phyloP scores from a whole-genome alignment of 2,888 invertebrate species.

The Gymnosoma rotundatum region DNA sequence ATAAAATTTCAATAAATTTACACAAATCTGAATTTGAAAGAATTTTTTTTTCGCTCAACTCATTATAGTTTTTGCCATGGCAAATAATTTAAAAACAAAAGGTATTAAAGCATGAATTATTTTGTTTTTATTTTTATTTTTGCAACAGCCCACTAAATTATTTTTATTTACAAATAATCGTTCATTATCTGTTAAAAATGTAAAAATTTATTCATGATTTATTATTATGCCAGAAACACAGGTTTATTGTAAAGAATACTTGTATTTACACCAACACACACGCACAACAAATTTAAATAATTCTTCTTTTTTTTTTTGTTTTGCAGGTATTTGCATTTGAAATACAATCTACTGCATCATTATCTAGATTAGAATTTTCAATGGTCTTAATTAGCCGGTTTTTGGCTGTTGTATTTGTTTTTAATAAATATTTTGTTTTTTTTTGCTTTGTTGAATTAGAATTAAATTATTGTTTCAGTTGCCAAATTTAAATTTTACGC shows the following conservation, averaged over 20 bases:
- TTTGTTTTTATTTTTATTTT: background rate
- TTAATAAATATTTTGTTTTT: conserved; percentile 38
- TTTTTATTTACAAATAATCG: conserved; percentile 40
- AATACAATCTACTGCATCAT: conserved; percentile 21
- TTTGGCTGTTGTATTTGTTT: background rate
- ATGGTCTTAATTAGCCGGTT: conserved; percentile 43
- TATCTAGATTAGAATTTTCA: conserved; percentile 19
- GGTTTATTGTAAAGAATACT: conserved; percentile 21
- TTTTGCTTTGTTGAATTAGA: conserved; percentile 2
- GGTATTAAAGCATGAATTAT: background rate
- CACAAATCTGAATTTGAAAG: background rate
- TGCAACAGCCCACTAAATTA: conserved; percentile 16
- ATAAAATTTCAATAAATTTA: background rate
- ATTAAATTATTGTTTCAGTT: background rate
- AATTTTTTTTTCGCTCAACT: background rate
- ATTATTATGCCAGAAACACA: conserved; percentile 16
- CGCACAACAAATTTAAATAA: background rate
- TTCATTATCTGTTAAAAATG: conserved; percentile 34
- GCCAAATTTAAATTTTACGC: conserved; percentile 22
- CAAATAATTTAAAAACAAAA: conserved; percentile 15
- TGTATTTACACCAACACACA: background rate
- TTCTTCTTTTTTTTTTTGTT: background rate
- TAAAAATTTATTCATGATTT: conserved; percentile 22
- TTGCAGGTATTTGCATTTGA: conserved; percentile 14
- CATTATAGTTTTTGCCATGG: conserved; percentile 22